Base-by-base conservation (phyloP, 1,140 invertebrate species). In the Drosophila malerkotliana region DNA sequence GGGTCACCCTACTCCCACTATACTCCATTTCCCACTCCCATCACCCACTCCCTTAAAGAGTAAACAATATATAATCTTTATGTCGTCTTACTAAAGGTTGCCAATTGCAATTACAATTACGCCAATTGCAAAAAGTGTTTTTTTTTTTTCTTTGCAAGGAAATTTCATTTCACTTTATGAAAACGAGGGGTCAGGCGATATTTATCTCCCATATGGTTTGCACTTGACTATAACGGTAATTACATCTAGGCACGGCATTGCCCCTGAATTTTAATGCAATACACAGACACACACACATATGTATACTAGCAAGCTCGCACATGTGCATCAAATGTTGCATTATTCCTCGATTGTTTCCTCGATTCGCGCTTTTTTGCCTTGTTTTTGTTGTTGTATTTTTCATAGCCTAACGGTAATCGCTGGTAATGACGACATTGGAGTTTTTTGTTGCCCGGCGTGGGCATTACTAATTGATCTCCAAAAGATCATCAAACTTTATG, bases 151-250 rank as follows among this genome's bases (percentile, higher is more conserved):
- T 39, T 63, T 63, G 39, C 48, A 55, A 54, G 56, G 52, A 74
- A 77, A 80, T 87, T 85, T 69, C 53, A 74, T 87, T 78, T 75
- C 51, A 63, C 63, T 77, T 73, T 73, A 73, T 75, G 68, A 81
- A 81, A 81, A 63, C 64, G 64, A 81, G 81, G 78, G 79, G 79
- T 81, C 79, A 82, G 28, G 32, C 47, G 69, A 85, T 85, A 87
- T 81, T 84, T 84, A 84, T 81, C 44, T 37, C 48, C 52, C 82
- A 75, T 66, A 81, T 77, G 80, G 52, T 72, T 87, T 85, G 82
- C 74, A 78, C 78, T 82, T 87, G 83, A 87, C 71, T 81, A 88
- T 87, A 87, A 87, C 82, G 83, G 82, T 87, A 87, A 87, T 87
- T 83, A 83, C 62, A 63, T 77, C 82, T 87, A 83, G 71, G 83